Evolutionary conservation across 2,888 invertebrate genomes (phyloP), one percentile per base, ranked within the genome.

Genomic region (Euplexia lucipara): DNA sequence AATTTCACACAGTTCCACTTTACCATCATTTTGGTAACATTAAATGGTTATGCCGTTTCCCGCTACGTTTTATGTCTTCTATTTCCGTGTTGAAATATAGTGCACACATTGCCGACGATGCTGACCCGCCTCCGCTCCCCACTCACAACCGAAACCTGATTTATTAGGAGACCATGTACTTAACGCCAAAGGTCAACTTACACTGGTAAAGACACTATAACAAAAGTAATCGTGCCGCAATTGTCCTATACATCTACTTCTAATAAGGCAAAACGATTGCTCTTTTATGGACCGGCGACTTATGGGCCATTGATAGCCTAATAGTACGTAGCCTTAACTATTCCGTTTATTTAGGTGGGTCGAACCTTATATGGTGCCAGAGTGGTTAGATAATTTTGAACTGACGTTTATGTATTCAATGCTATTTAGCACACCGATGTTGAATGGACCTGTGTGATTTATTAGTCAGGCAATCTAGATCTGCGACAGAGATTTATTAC

Each of bases 251-350:
- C 66, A 71, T 69, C 54, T 70, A 70, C 48, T 63, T 74, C 73
- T 77, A 78, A 84, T 85, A 85, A 77, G 77, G 81, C 70, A 59
- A 64, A 73, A 74, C 73, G 68, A 79, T 78, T 69, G 68, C 47
- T 53, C 62, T 70, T 75, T 71, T 82, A 79, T 75, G 58, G 70
- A 12, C 54, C 41, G 52, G 60, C 35, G 34, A 65, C 67, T 74
- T 73, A 73, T 71, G 35, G 61, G 30, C 66, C 63, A 78, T 78
- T 75, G 72, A 70, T 67, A 73, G 61, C 54, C 45, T 63, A 61
- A 66, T 52, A 49, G 52, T 26, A 32, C 30, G 10, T 41, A 39
- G 66, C 56, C 18, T 68, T 52, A 58, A 73, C 7, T 62, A 65
- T 59, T 60, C 18, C 9, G 59, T 60, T 59, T 69, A 59, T 75